Percentiles rank a stretch among this genome's conserved stretches.
Conservation (phyloP, 2,888 invertebrate genomes). For the Asteroscopus sphinx region DNA sequence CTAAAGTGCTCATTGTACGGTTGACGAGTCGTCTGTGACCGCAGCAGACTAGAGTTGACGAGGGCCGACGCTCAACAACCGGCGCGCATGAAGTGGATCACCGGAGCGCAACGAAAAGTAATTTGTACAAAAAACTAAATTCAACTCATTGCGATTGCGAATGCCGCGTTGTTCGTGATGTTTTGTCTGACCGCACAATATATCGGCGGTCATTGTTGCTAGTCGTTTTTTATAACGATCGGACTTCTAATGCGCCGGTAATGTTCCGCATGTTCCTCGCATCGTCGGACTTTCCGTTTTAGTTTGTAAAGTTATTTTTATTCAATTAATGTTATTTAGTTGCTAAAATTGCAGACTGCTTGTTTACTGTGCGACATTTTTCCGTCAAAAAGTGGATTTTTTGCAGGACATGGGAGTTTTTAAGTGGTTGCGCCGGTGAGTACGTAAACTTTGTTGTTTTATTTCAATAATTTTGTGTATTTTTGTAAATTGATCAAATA, state of each 20-base stretch:
- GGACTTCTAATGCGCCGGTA: conserved; percentile 82
- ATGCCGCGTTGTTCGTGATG: conserved; percentile 86
- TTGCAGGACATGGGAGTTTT: conserved; percentile 85
- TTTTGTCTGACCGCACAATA: conserved; percentile 89
- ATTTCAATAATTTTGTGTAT: conserved; percentile 1
- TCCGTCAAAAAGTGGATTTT: conserved; percentile 76
- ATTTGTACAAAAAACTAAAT: conserved; percentile 89
- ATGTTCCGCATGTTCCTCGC: conserved; percentile 78
- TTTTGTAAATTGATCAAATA: neutral
- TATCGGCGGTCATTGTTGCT: conserved; percentile 87
- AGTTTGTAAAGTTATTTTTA: conserved; percentile 64
- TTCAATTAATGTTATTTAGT: conserved; percentile 52
- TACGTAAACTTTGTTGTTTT: conserved; percentile 49
- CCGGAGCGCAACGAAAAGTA: conserved; percentile 89
- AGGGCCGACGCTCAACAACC: conserved; percentile 70
- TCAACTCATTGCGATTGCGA: conserved; percentile 89
- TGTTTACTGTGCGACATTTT: conserved; percentile 51
- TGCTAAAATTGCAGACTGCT: conserved; percentile 52
- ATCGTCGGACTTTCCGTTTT: conserved; percentile 71
- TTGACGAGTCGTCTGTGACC: conserved; percentile 67
- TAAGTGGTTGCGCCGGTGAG: conserved; percentile 88
- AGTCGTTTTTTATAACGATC: conserved; percentile 82
- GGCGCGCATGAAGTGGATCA: conserved; percentile 83
- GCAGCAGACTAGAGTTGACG: conserved; percentile 68
- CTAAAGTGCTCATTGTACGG: conserved; percentile 58